phyloP scores from a whole-genome alignment of 2,797 vertebrate species.

The Peromyscus aztecus region DNA sequence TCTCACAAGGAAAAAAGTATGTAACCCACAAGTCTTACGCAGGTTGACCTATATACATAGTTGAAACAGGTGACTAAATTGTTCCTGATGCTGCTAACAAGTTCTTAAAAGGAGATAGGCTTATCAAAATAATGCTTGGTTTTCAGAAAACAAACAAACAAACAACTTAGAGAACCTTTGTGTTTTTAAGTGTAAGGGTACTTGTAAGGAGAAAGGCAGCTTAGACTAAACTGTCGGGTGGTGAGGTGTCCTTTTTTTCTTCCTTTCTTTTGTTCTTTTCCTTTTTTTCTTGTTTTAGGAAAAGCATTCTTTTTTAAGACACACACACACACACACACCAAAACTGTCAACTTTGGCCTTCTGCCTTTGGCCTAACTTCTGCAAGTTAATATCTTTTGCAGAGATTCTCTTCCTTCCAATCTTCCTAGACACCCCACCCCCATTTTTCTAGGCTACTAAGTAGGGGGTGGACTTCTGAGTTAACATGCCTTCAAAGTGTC shows the following conservation, averaged over 20 bases:
- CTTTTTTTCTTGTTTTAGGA: neutral
- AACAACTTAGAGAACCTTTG: neutral
- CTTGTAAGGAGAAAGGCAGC: constrained; percentile 3
- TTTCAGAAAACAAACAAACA: constrained; percentile 10
- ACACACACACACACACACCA: neutral
- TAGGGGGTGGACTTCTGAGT: neutral
- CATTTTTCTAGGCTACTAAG: neutral
- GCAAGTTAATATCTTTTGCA: neutral
- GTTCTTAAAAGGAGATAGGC: constrained; percentile 58
- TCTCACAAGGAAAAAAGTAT: neutral
- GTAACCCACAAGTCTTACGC: constrained; percentile 40
- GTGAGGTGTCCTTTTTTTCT: neutral
- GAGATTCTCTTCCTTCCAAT: neutral
- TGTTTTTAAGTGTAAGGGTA: neutral
- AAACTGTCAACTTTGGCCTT: neutral
- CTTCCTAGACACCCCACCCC: neutral
- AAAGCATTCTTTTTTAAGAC: neutral
- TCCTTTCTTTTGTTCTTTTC: neutral
- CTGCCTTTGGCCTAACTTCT: constrained; percentile 24
- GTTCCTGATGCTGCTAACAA: constrained; percentile 35
- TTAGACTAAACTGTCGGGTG: constrained; percentile 18
- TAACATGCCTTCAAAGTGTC: neutral
- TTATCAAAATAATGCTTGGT: constrained; percentile 38
- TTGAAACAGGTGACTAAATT: constrained; percentile 46
- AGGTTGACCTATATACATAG: constrained; percentile 36